Evolutionary conservation across 2,888 invertebrate genomes (phyloP).

Genomic region (Melikaiella ostensackeni): DNA sequence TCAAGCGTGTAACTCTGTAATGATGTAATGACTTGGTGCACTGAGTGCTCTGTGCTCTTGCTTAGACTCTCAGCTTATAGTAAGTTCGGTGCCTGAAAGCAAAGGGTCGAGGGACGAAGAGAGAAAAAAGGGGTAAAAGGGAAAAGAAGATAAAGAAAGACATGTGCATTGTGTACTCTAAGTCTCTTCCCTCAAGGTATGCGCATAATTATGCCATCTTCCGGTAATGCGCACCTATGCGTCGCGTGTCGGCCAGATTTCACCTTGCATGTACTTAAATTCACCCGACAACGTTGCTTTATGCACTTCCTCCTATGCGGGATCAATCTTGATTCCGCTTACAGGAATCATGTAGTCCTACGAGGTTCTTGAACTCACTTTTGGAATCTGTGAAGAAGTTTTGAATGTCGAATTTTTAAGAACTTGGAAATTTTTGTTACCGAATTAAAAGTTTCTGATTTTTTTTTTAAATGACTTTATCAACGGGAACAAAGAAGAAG

Average conservation of each 20-base stretch:
- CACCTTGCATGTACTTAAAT: slow-evolving; percentile 16
- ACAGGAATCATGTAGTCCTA: no score
- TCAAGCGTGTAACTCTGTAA: slow-evolving; percentile 73
- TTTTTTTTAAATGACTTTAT: slow-evolving; percentile 22
- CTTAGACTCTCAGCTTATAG: slow-evolving; percentile 17
- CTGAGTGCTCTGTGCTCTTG: background rate
- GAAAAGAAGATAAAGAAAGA: background rate
- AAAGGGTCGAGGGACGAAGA: background rate
- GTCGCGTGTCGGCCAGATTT: background rate
- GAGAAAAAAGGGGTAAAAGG: background rate
- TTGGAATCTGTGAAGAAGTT: no score
- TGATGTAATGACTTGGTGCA: slow-evolving; percentile 70
- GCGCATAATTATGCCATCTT: slow-evolving; percentile 41
- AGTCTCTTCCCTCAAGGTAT: background rate
- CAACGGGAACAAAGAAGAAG: background rate
- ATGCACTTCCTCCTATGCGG: background rate
- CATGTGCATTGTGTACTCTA: background rate
- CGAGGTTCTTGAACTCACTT: no score
- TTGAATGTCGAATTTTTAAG: background rate
- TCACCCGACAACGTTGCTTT: background rate
- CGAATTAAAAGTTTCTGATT: no score
- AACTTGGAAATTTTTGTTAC: no score
- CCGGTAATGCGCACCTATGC: slow-evolving; percentile 19
- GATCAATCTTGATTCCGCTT: background rate
- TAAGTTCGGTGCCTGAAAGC: slow-evolving; percentile 18